phyloP scores from a whole-genome alignment of 2,113 vertebrate species.

The Macaca mulatta region DNA sequence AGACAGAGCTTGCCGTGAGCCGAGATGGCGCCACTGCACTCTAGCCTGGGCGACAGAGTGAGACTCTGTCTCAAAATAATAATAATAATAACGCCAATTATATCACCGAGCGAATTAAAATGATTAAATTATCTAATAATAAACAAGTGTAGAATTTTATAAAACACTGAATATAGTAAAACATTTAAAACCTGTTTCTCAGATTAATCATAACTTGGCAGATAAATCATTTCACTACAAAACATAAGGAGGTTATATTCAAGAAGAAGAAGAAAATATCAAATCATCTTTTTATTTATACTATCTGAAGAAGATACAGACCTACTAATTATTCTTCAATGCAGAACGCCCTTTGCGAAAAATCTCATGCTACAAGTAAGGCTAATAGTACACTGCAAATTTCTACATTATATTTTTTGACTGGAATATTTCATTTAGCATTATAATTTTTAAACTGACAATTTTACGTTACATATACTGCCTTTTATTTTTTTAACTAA shows the following conservation, averaged over 20 bases:
- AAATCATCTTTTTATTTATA: neutral
- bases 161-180: neutral
- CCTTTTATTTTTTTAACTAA: neutral
- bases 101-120: neutral
- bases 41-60: too few relatives aligned
- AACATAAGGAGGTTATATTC: neutral
- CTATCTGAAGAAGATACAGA: neutral
- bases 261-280: neutral
- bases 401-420: neutral
- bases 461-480: neutral
- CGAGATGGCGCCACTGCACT: too few relatives aligned
- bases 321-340: neutral
- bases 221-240: neutral
- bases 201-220: neutral
- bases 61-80: too few relatives aligned
- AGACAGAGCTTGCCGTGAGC: too few relatives aligned
- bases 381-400: neutral
- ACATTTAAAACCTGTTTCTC: neutral
- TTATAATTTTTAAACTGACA: neutral
- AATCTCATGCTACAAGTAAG: neutral
- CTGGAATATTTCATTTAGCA: neutral
- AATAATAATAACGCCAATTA: neutral
- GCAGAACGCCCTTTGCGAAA: neutral
- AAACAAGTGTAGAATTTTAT: neutral
- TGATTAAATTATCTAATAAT: neutral